Evolutionary conservation across 23 tunicate species (phyloP), one percentile per base, ranked within the genome.

Genomic region (Ascidia mentula): DNA sequence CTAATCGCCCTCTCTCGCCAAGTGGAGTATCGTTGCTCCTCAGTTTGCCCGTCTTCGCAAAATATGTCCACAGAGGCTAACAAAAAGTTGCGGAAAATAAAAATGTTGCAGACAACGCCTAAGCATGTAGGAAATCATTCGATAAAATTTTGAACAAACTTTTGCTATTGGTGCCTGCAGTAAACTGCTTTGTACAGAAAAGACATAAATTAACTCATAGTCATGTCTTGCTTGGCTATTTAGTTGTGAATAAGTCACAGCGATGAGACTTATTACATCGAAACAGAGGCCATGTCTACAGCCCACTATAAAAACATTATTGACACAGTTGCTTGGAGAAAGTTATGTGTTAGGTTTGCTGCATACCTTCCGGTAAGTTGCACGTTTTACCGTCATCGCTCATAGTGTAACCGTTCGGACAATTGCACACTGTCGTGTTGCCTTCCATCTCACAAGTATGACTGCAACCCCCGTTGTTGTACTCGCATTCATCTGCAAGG

Each of bases 401-500:
- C 53, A 90, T 33, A 8, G 45, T 75, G 60, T 33, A 80, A 31
- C 73, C 79, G 0, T 72, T 45, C 13, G 88, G 89, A 73, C 96
- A 90, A 31, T 35, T 40, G 60, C 96, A 90, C 42, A 69, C 74
- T 18, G 46, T 79, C 45, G 30, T 38, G 76, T 75, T 74, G 46
- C 78, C 65, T 0, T 39, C 40, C 77, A 32, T 70, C 13, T 37
- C 24, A 60, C 96, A 90, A 6, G 71, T 45, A 75, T 90, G 96
- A 36, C 80, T 75, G 59, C 96, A 90, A 20, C 90, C 90, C 22
- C 87, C 90, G 46, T 90, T 90, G 42, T 73, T 36, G 59, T 84
- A 74, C 32, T 84, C 81, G 40, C 95, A 89, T 61, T 89, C 84
- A 59, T 89, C 95, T 89, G 73, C 31, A 82, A 34, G 24, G 60